Conservation (phyloP, 2,888 invertebrate species). For the Drosophila barbarae region DNA sequence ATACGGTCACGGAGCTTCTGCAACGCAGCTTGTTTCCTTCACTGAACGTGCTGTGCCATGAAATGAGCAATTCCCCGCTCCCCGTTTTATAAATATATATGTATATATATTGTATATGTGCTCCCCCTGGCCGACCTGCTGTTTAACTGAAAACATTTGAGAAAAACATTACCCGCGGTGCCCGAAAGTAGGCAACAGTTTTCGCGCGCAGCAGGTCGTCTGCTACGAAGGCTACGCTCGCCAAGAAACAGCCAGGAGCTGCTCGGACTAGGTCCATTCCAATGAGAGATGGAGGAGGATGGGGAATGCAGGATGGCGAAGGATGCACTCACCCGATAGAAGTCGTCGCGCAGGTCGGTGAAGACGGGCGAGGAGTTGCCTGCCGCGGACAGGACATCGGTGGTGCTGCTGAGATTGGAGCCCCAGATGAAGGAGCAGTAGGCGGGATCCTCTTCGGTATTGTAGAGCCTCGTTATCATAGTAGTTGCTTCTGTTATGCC, state of each 20-base stretch:
- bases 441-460: constrained; percentile 78
- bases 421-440: constrained; percentile 79
- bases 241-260: constrained; percentile 13
- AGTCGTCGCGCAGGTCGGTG: constrained; percentile 67
- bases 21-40: constrained; percentile 8
- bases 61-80: constrained; percentile 59
- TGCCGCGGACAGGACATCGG: constrained; percentile 35
- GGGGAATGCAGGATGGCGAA: background rate
- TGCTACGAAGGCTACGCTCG: constrained; percentile 6
- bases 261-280: background rate
- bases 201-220: constrained; percentile 26
- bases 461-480: constrained; percentile 79
- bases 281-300: background rate
- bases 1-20: constrained; percentile 5
- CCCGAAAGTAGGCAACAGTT: constrained; percentile 56
- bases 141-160: constrained; percentile 31
- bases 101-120: background rate
- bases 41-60: constrained; percentile 61
- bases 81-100: background rate
- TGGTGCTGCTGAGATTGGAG: constrained; percentile 62
- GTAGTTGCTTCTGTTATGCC: constrained; percentile 52
- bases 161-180: constrained; percentile 26
- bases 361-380: constrained; percentile 45
- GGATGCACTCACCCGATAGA: constrained; percentile 60
- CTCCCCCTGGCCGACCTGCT: constrained; percentile 12